Evolutionary conservation across 2,113 vertebrate species (phyloP), one percentile per base, ranked within the genome.

Genomic region (Ramphastos sulfuratus): DNA sequence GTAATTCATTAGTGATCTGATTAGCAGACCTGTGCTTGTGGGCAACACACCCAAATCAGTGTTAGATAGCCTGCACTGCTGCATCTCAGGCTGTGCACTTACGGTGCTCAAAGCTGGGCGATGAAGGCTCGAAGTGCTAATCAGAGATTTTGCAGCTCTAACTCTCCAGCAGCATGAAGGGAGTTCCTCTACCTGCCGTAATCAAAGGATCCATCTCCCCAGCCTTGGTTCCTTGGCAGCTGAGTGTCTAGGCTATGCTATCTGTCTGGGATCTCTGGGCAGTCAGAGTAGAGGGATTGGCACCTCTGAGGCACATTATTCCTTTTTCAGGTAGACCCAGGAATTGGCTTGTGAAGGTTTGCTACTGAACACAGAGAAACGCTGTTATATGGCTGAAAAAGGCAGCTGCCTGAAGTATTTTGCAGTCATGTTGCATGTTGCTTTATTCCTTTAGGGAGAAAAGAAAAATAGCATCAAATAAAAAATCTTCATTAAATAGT

Each of bases 221-320:
- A 81, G 73, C 58, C 2, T 4, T 75, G 73, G 31, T 80, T 90
- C 76, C 18, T 33, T 85, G 65, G 58, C 85, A 85, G 73, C 60
- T 88, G 92, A 23, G 8, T 95, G 93, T 95, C 48, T 90, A 77
- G 88, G 85, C 73, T 84, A 0, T 90, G 80, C 65, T 96, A 96
- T 96, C 96, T 95, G 92, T 96, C 95, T 96, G 90, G 76, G 44
- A 96, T 96, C 92, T 96, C 73, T 65, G 54, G 54, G 58, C 78
- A 86, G 87, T 89, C 66, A 82, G 71, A 84, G 54, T 58, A 87
- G 60, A 95, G 80, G 93, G 90, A 92, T 95, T 96, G 85, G 93
- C 88, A 93, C 88, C 96, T 95, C 65, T 93, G 90, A 85, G 96
- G 92, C 92, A 92, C 39, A 0, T 93, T 93, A 92, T 95, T 94